phyloP scores from a whole-genome alignment of 2,888 invertebrate genomes.

The Drosophila tanythrix region DNA sequence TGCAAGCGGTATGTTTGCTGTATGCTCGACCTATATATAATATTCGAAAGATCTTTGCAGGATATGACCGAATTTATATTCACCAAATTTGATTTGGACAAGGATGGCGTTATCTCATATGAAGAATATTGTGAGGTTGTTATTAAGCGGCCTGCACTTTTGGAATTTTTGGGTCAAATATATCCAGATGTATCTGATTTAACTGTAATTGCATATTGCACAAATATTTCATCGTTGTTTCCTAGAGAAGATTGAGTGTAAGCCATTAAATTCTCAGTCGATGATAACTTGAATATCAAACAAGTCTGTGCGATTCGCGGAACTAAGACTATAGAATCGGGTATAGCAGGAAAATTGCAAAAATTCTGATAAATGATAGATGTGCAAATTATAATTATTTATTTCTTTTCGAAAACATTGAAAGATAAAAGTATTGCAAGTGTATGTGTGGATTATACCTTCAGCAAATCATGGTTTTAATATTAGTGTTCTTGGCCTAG shows the following conservation, averaged over 20 bases:
- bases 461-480: neutral
- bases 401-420: neutral
- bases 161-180: conserved; percentile 91
- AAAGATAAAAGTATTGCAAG: neutral
- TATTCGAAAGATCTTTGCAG: conserved; percentile 78
- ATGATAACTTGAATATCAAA: neutral
- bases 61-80: conserved; percentile 90
- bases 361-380: neutral
- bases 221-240: conserved; percentile 65
- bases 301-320: neutral
- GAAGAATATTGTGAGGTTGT: conserved; percentile 87
- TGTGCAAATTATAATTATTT: neutral
- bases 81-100: conserved; percentile 90
- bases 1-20: conserved; percentile 69
- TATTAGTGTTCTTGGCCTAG: neutral
- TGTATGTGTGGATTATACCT: neutral
- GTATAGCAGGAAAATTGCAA: neutral
- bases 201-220: conserved; percentile 82
- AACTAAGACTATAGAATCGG: neutral
- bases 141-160: conserved; percentile 87
- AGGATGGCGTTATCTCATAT: conserved; percentile 90
- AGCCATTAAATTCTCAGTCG: neutral
- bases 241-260: conserved; percentile 22
- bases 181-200: conserved; percentile 86
- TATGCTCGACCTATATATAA: no score